These are phyloP conservation scores for Patella pellucida DNA, from an alignment of 2,888 invertebrate genomes.

Conservation along the genomic window DNA sequence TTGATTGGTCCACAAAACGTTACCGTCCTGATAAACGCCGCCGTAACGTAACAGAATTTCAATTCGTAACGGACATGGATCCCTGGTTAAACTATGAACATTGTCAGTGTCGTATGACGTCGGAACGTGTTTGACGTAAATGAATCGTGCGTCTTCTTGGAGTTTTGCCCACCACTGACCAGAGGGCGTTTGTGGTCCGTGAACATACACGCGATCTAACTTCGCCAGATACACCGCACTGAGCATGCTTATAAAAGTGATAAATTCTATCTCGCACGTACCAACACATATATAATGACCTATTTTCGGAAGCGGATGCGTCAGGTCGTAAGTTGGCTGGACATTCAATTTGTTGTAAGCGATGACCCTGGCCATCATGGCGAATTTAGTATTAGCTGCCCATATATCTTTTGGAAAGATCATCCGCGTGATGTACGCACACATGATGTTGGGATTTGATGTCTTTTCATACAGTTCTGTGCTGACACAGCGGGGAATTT, in stretches of 20 bases:
- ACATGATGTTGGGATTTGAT: conserved; percentile 15
- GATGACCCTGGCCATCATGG: conserved; percentile 20
- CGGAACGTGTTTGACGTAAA: background rate
- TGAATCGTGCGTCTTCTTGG: conserved; percentile 16
- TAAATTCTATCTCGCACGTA: conserved; percentile 22
- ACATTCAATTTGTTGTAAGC: conserved; percentile 22
- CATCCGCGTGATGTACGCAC: conserved; percentile 14
- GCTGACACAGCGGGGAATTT: conserved; percentile 20
- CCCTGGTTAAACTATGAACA: conserved; percentile 2
- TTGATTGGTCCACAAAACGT: conserved; percentile 31
- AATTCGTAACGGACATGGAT: conserved; percentile 20
- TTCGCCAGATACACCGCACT: conserved; percentile 32
- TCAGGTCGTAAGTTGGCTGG: background rate
- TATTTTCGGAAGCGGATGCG: conserved; percentile 19
- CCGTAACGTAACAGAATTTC: conserved; percentile 33
- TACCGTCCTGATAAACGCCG: conserved; percentile 31
- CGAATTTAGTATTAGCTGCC: conserved; percentile 16
- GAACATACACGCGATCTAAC: conserved; percentile 31
- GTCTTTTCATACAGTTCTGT: conserved; percentile 16
- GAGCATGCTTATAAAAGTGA: conserved; percentile 30
- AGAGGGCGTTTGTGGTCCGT: conserved; percentile 25
- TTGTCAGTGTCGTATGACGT: conserved; percentile 15
- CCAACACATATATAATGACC: conserved; percentile 30
- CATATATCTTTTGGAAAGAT: conserved; percentile 30
- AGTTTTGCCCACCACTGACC: conserved; percentile 33